Evolutionary conservation across 2,888 invertebrate genomes (phyloP).

Genomic region (Volucella bombylans): DNA sequence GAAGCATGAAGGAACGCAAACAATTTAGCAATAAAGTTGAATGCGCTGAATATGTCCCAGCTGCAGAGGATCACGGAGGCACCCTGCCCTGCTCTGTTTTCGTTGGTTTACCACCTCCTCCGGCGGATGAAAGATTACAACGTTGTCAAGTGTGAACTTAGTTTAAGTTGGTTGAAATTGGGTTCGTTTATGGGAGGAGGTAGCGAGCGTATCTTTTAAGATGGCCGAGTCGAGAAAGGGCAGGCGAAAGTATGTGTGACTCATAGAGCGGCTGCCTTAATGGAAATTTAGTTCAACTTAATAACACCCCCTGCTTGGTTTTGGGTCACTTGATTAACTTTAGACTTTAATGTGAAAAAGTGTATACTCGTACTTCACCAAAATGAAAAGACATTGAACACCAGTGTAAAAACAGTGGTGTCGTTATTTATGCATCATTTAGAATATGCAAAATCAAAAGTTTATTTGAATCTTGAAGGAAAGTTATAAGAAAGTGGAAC

Average conservation of each 20-base stretch:
- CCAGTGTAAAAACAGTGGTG: too few relatives aligned
- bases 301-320: neutral
- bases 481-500: too few relatives aligned
- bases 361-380: too few relatives aligned
- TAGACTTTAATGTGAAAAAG: neutral
- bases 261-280: conserved; percentile 4
- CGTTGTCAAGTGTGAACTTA: conserved; percentile 61
- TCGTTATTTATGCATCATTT: too few relatives aligned
- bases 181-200: conserved; percentile 60
- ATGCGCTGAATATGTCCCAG: conserved; percentile 62
- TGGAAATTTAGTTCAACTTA: conserved; percentile 13
- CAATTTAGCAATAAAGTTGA: conserved; percentile 73
- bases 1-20: conserved; percentile 75
- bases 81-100: neutral
- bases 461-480: too few relatives aligned
- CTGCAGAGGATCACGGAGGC: neutral
- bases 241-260: neutral
- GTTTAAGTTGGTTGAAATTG: conserved; percentile 65
- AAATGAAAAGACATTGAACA: too few relatives aligned
- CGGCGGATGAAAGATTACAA: conserved; percentile 26
- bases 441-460: too few relatives aligned
- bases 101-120: neutral
- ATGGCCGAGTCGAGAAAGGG: conserved; percentile 25
- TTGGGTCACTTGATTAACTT: conserved; percentile 20
- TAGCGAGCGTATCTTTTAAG: conserved; percentile 48